Conservation (phyloP, 2,888 invertebrate species). For the Phorcus lineatus region DNA sequence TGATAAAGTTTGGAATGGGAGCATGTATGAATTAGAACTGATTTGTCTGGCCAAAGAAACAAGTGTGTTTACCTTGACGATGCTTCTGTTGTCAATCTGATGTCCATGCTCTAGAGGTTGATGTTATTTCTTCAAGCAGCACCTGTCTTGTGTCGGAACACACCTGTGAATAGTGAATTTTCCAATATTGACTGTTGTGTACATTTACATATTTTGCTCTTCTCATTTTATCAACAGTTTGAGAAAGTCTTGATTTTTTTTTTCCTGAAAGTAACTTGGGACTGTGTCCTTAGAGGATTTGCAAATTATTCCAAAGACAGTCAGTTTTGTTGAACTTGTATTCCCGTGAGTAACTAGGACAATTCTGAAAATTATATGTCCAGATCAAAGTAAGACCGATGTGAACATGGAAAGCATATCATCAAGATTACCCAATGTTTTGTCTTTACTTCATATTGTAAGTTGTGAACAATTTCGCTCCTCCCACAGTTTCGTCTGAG, state of each 20-base stretch:
- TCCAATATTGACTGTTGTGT: not conserved
- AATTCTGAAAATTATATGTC: not conserved
- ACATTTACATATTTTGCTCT: not conserved
- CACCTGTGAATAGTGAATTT: not conserved
- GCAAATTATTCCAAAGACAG: no score
- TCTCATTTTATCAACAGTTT: not conserved
- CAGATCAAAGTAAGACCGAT: not conserved
- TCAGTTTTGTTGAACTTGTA: no score
- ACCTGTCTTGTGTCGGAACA: conserved; percentile 2
- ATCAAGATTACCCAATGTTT: not conserved
- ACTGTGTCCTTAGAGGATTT: no score
- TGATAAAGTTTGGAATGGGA: not conserved
- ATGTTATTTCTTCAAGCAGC: not conserved
- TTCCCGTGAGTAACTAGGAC: no score
- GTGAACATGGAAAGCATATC: not conserved
- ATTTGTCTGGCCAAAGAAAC: not conserved
- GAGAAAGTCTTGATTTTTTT: not conserved
- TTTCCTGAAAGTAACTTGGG: no score
- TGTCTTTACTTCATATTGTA: not conserved
- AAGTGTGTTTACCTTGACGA: not conserved
- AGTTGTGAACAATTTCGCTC: conserved; percentile 1
- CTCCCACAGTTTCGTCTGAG: not conserved
- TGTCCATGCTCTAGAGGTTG: not conserved
- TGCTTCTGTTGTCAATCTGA: not conserved
- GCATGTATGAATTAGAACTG: not conserved